Conservation (phyloP, 2,888 invertebrate species). For the Ptilodon capucinus region DNA sequence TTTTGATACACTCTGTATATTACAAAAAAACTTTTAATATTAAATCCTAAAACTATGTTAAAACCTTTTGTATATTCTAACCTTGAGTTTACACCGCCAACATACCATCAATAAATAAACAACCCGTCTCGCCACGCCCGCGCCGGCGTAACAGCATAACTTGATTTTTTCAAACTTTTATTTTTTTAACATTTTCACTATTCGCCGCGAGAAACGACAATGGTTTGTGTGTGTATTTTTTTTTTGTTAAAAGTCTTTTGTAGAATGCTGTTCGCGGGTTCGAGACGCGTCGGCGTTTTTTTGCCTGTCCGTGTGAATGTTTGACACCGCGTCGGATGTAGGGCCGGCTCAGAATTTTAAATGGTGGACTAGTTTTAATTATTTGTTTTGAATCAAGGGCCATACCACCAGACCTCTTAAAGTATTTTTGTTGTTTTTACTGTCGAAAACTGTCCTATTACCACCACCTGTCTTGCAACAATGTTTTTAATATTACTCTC, state of each 20-base stretch:
- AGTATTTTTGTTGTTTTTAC: too few relatives aligned
- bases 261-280: conserved; percentile 12
- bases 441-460: too few relatives aligned
- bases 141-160: conserved; percentile 17
- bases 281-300: conserved; percentile 3
- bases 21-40: too few relatives aligned
- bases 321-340: conserved; percentile 5
- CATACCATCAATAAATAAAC: conserved; percentile 18
- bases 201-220: conserved; percentile 12
- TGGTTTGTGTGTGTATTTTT: conserved; percentile 6
- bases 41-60: too few relatives aligned
- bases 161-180: conserved; percentile 14
- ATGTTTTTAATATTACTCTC: too few relatives aligned
- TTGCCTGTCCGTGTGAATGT: conserved; percentile 2
- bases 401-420: too few relatives aligned
- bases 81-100: conserved; percentile 9
- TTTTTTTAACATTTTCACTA: conserved; percentile 18
- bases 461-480: too few relatives aligned
- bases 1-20: too few relatives aligned
- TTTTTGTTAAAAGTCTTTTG: conserved; percentile 18
- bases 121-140: conserved; percentile 4
- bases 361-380: conserved; percentile 8
- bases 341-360: conserved; percentile 4
- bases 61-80: not conserved
- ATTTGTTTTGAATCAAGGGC: not conserved